These are phyloP conservation scores for Bombyx mori DNA, from an alignment of 1,140 invertebrate species.

Conservation along the genomic window DNA sequence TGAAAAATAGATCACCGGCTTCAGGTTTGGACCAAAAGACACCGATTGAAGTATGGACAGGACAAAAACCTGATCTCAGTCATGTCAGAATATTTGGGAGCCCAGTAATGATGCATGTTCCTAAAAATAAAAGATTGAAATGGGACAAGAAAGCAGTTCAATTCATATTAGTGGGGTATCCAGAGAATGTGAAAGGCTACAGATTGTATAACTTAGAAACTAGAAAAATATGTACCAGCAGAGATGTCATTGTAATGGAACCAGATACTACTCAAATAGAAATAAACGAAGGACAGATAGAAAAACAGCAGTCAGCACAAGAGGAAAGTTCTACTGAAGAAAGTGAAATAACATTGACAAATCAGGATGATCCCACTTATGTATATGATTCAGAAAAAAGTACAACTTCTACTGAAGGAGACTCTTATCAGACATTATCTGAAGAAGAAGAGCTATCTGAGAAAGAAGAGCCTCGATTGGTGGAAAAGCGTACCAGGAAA, in stretches of 20 bases:
- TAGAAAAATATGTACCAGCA: slow-evolving; percentile 23
- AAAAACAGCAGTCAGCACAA: slow-evolving; percentile 6
- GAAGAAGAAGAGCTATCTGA: slow-evolving; percentile 14
- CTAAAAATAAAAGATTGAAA: slow-evolving; percentile 27
- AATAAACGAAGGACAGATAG: slow-evolving; percentile 4
- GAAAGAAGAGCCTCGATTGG: slow-evolving; percentile 7
- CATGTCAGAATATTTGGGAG: slow-evolving; percentile 44
- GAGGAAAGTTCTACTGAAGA: slow-evolving; percentile 5
- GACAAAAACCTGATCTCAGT: slow-evolving; percentile 22
- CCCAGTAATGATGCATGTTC: slow-evolving; percentile 22
- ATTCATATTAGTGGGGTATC: slow-evolving; percentile 41
- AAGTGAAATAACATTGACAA: background rate
- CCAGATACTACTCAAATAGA: slow-evolving; percentile 11
- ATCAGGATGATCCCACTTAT: slow-evolving; percentile 9
- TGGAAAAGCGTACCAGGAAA: too few species aligned
- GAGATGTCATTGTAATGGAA: slow-evolving; percentile 28
- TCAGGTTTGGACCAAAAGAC: slow-evolving; percentile 23
- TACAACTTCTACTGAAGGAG: slow-evolving; percentile 6
- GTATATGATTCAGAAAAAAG: slow-evolving; percentile 5
- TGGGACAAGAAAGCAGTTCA: slow-evolving; percentile 28
- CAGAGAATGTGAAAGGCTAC: slow-evolving; percentile 29
- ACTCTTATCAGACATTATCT: background rate
- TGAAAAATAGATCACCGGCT: slow-evolving; percentile 15
- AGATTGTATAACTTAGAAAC: slow-evolving; percentile 40
- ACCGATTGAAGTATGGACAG: too few species aligned